Evolutionary conservation across 2,888 invertebrate species (phyloP), one percentile per base, ranked within the genome.

Genomic region (Polyploca ridens): DNA sequence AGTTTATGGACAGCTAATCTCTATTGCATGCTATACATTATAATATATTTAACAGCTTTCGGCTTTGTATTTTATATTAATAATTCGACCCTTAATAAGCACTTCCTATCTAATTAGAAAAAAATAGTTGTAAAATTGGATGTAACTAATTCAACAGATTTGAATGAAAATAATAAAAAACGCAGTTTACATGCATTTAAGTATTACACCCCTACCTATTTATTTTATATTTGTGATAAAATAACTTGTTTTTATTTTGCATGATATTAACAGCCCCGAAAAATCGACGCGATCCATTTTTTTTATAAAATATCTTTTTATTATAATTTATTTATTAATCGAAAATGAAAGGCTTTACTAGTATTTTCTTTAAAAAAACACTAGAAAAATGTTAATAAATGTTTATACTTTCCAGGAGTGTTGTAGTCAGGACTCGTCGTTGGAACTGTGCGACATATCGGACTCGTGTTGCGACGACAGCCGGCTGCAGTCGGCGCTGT

Each of bases 361-460:
- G 63, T 68, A 70, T 69, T 74, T 71, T 35, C 58, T 1, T 46
- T n/a, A 3, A 13, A 7, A 46, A n/a, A n/a, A n/a, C 6, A n/a
- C n/a, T 6, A 6, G 63, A 41, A 38, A 38, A 41, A 65, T 65
- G 54, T 33, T 62, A 64, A 64, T 10, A 62, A 13, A 14, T 16
- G 11, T 14, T 61, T 10, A 16, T 19, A 64, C 5, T 68, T 87
- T 88, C 5, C 89, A 94, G 94, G 94, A 94, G 70, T 93, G 94
- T 88, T 94, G 93, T 89, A 94, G 94, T 91, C 94, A 94, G 88
- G 94, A 94, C 64, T 94, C 94, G 67, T 94, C 94, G 68, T 71
- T 94, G 68, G 94, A 94, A 81, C 72, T 94, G 63, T 94, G 94
- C 75, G 94, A 94, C 63, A 85, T 92, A 70, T 85, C 87, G 38